Conservation (phyloP, 2,797 vertebrate genomes). For the Danio tinwini region DNA sequence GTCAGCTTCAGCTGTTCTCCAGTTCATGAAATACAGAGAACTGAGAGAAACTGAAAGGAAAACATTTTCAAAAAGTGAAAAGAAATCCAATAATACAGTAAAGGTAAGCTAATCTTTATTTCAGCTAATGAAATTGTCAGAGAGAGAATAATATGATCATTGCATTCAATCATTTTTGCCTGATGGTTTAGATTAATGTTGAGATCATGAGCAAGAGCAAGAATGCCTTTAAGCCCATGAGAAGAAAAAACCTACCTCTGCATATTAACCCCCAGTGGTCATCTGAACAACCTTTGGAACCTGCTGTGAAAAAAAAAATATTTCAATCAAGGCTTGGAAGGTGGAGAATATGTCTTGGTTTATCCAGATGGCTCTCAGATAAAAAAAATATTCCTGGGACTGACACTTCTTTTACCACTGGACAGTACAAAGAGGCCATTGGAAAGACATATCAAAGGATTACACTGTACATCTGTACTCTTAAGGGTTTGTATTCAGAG, state of each 20-base stretch:
- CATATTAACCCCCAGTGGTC: conserved; percentile 26
- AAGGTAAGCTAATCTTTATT: background rate
- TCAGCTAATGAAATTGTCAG: background rate
- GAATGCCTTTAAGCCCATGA: conserved; percentile 3
- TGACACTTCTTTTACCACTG: conserved; percentile 38
- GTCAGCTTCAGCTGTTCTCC: background rate
- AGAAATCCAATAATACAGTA: conserved; percentile 25
- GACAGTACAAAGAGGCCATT: conserved; percentile 44
- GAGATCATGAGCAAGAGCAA: conserved; percentile 32
- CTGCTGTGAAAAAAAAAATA: conserved; percentile 41
- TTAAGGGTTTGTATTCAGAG: no score
- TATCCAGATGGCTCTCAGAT: conserved; percentile 37
- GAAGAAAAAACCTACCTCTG: conserved; percentile 34
- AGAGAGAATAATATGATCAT: background rate
- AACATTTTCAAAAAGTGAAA: conserved; percentile 35
- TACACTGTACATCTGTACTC: no score
- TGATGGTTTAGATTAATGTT: conserved; percentile 35
- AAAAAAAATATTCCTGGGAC: conserved; percentile 45
- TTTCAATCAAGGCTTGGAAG: conserved; percentile 25
- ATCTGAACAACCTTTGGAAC: conserved; percentile 33
- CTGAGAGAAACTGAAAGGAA: conserved; percentile 34
- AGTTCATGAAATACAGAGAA: conserved; percentile 36
- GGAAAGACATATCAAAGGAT: no score
- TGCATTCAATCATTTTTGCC: background rate
- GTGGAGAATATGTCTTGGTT: conserved; percentile 29